Evolutionary conservation across 2,888 invertebrate species (phyloP).

Genomic region (Schrankia costaestrigalis): DNA sequence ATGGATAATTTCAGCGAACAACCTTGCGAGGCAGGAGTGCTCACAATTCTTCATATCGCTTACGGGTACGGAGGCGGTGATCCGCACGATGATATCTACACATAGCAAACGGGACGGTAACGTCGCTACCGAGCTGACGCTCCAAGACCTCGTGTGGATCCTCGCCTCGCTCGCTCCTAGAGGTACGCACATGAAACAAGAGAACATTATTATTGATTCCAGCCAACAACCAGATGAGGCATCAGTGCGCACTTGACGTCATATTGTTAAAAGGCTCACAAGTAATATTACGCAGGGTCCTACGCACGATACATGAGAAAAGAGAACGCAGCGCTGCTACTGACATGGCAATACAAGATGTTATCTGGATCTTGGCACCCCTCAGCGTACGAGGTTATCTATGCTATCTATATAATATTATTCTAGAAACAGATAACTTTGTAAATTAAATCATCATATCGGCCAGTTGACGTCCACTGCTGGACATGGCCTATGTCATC

Average conservation of each 20-base stretch:
- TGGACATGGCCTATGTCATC: too few species aligned
- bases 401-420: too few species aligned
- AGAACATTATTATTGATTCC: slow-evolving; percentile 42
- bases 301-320: slow-evolving; percentile 67
- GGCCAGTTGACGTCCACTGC: too few species aligned
- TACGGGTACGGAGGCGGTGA: slow-evolving; percentile 80
- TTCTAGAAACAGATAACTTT: too few species aligned
- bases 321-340: slow-evolving; percentile 64
- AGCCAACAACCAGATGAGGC: slow-evolving; percentile 70
- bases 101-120: slow-evolving; percentile 77
- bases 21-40: slow-evolving; percentile 72
- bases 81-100: slow-evolving; percentile 75
- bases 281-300: slow-evolving; percentile 70
- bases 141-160: slow-evolving; percentile 82
- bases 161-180: slow-evolving; percentile 79
- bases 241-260: slow-evolving; percentile 73
- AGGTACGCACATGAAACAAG: slow-evolving; percentile 60
- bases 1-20: slow-evolving; percentile 73
- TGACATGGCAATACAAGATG: slow-evolving; percentile 76
- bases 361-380: slow-evolving; percentile 80
- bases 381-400: slow-evolving; percentile 71
- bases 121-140: slow-evolving; percentile 73
- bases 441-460: too few species aligned
- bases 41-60: slow-evolving; percentile 74
- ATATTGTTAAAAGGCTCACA: slow-evolving; percentile 74